A percentile compares a stretch with the other conserved stretches of the same genome.
Conservation (phyloP, 2,797 vertebrate genomes). For the Chloroceryle inda region DNA sequence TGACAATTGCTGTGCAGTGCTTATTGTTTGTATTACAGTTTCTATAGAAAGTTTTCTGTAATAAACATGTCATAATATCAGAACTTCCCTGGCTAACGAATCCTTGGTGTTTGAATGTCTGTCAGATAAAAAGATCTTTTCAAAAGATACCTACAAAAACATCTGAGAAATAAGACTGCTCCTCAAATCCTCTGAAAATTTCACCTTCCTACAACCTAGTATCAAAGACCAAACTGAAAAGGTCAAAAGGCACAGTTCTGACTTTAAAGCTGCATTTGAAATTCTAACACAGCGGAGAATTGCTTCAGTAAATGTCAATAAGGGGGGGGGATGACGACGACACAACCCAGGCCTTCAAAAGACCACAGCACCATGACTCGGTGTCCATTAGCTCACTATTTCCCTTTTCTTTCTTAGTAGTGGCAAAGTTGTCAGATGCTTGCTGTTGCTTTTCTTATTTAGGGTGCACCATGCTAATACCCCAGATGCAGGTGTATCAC, state of each 20-base stretch:
- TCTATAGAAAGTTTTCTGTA: not conserved
- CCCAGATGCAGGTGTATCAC: rapidly evolving
- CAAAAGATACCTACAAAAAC: not conserved
- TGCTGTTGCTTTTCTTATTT: not conserved
- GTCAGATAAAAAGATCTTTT: not conserved
- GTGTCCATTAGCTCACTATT: not conserved
- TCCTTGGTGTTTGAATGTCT: not conserved
- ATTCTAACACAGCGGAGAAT: not conserved
- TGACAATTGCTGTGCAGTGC: not conserved
- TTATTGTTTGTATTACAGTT: not conserved
- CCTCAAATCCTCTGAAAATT: not conserved
- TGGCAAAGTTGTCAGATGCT: not conserved
- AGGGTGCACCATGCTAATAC: not conserved
- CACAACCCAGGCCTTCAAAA: not conserved
- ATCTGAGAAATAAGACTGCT: not conserved
- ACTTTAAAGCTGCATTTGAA: not conserved
- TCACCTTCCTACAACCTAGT: not conserved
- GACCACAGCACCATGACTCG: not conserved
- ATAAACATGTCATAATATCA: not conserved
- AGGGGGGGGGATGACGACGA: rapidly evolving
- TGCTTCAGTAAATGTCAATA: not conserved
- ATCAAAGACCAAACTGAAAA: not conserved
- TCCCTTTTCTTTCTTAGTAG: not conserved
- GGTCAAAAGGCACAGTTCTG: not conserved
- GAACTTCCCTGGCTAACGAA: not conserved